These are phyloP conservation scores for Hydropsyche tenuis DNA, from an alignment of 1,140 invertebrate genomes.

Conservation along the genomic window DNA sequence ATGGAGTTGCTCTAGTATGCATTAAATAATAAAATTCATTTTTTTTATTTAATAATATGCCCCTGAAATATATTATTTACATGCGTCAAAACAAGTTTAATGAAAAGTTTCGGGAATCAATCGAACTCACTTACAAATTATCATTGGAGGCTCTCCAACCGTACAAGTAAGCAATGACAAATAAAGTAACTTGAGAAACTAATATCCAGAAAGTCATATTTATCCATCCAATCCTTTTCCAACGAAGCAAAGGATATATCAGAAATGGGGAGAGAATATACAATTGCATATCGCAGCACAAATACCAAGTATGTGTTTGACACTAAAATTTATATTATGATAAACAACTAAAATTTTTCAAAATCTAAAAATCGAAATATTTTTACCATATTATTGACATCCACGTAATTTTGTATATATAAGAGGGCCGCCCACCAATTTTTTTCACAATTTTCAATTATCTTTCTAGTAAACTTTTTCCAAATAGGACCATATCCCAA, in stretches of 20 bases:
- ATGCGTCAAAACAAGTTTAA: neutral
- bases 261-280: constrained; percentile 49
- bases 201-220: constrained; percentile 25
- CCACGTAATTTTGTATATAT: constrained; percentile 64
- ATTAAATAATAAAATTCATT: constrained; percentile 49
- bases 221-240: neutral
- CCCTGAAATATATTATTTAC: neutral
- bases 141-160: too few species aligned
- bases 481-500: constrained; percentile 67
- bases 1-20: constrained; percentile 62
- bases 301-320: constrained; percentile 57
- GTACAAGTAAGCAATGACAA: constrained; percentile 2
- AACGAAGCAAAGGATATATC: constrained; percentile 26
- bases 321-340: constrained; percentile 60
- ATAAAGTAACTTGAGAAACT: constrained; percentile 9
- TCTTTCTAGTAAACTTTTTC: constrained; percentile 53
- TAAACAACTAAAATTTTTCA: too few species aligned
- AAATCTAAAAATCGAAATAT: too few species aligned
- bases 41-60: neutral
- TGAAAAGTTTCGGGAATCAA: neutral
- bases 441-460: constrained; percentile 55
- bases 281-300: constrained; percentile 50
- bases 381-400: constrained; percentile 55
- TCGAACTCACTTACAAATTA: neutral
- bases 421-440: constrained; percentile 65